Conservation (phyloP, 2,888 invertebrate genomes). For the Eulithis prunata region DNA sequence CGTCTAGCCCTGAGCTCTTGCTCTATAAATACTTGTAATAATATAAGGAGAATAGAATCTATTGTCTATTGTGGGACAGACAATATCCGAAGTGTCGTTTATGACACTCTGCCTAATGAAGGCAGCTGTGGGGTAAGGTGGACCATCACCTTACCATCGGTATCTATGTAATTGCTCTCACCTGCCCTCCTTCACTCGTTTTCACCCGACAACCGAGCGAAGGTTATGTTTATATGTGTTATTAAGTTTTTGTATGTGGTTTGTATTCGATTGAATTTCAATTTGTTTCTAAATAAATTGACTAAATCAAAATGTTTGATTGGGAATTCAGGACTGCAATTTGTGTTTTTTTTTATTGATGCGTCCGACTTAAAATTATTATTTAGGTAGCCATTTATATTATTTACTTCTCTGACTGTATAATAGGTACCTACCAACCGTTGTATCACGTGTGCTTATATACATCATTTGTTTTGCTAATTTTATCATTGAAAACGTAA, state of each 20-base stretch:
- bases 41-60: constrained; percentile 44
- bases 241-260: constrained; percentile 13
- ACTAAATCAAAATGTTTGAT: constrained; percentile 10
- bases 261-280: constrained; percentile 16
- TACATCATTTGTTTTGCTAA: too few species aligned
- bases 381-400: too few species aligned
- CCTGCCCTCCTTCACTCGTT: constrained; percentile 21
- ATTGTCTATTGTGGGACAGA: constrained; percentile 63
- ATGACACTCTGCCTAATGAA: constrained; percentile 67
- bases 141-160: constrained; percentile 24
- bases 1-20: constrained; percentile 12
- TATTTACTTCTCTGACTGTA: too few species aligned
- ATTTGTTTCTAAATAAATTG: constrained; percentile 10
- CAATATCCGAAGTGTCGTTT: constrained; percentile 67
- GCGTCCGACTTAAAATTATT: background rate
- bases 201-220: background rate
- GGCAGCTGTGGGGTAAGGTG: constrained; percentile 66
- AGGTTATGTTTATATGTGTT: constrained; percentile 1
- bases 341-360: constrained; percentile 13
- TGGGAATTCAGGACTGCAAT: constrained; percentile 4
- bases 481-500: too few species aligned
- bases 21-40: constrained; percentile 44
- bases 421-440: too few species aligned
- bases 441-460: too few species aligned
- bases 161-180: constrained; percentile 29